Base-by-base conservation (phyloP, 2,797 vertebrate genomes). In the Sebastes nivosus region DNA sequence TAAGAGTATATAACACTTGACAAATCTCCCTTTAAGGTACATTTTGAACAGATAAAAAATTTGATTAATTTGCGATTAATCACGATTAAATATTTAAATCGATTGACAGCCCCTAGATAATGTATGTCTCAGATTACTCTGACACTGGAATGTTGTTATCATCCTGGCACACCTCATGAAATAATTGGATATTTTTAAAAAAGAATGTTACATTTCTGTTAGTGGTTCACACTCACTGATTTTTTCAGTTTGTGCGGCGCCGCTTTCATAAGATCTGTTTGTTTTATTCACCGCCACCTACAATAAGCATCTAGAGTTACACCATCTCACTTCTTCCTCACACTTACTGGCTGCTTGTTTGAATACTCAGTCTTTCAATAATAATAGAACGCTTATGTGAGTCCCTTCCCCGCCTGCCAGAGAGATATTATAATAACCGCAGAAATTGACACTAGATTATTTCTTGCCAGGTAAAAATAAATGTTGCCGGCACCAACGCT, bases 321-420 rank as follows among this genome's bases (percentile, higher is more conserved):
- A 54, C 8, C 55, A 11, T 32, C 63, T 68, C 50, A 29, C 8
- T 55, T 64, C 42, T 20, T 67, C 3, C 61, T 61, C 67, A 72
- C 69, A 42, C 76, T 59, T n/a, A 20, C 46, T 9, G 30, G 61
- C 50, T 77, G 71, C 66, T 83, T 85, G 74, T 87, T 85, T 81
- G 87, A 76, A 81, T 70, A 77, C 60, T 42, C 52, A 11, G 55
- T 72, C 72, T 12, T 72, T 73, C 81, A 64, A 59, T 73, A 74
- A 22, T 72, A 24, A 76, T 52, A 50, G 42, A 65, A 8, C 2
- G 20, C 6, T 72, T 52, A 42, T 64, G 52, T 13, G 52, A 42
- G 69, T 38, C 50, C 46, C 36, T 52, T 22, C 36, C 27, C 72
- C 1, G 42, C 42, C 64, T 74, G 65, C 58, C 27, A 65, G 8